These are phyloP conservation scores for Dendrocincla tyrannina DNA, from an alignment of 2,797 vertebrate genomes.

Conservation along the genomic window DNA sequence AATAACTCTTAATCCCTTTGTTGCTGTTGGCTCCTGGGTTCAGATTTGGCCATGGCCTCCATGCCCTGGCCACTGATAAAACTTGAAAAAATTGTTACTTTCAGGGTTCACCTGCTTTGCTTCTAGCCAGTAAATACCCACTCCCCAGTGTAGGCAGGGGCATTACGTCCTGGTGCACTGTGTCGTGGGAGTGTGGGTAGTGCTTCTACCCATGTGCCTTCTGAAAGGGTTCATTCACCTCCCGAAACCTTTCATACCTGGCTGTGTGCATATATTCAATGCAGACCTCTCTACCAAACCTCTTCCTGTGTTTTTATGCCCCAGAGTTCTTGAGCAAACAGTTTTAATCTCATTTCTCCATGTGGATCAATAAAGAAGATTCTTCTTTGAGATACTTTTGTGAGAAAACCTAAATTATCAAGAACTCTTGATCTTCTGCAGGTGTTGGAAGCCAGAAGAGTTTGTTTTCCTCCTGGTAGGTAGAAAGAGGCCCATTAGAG, in stretches of 20 bases:
- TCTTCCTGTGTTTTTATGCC: neutral
- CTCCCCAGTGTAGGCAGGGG: rapidly evolving
- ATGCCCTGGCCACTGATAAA: neutral
- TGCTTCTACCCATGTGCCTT: rapidly evolving
- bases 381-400: neutral
- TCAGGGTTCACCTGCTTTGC: neutral
- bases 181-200: neutral
- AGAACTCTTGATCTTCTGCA: neutral
- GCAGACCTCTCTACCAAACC: neutral
- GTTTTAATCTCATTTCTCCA: neutral
- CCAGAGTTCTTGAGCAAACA: neutral
- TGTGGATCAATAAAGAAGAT: neutral
- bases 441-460: neutral
- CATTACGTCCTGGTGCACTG: too few species aligned
- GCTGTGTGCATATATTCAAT: rapidly evolving
- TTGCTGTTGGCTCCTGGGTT: slow-evolving; percentile 28
- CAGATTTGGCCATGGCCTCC: neutral
- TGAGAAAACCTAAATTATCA: neutral
- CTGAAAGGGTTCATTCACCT: neutral
- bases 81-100: slow-evolving; percentile 5
- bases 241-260: neutral
- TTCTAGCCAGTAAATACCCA: neutral
- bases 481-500: neutral
- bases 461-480: neutral
- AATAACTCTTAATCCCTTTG: slow-evolving; percentile 64